These are phyloP conservation scores for Gisinianus flammeolus DNA, from an alignment of 2,888 invertebrate genomes.

Conservation along the genomic window DNA sequence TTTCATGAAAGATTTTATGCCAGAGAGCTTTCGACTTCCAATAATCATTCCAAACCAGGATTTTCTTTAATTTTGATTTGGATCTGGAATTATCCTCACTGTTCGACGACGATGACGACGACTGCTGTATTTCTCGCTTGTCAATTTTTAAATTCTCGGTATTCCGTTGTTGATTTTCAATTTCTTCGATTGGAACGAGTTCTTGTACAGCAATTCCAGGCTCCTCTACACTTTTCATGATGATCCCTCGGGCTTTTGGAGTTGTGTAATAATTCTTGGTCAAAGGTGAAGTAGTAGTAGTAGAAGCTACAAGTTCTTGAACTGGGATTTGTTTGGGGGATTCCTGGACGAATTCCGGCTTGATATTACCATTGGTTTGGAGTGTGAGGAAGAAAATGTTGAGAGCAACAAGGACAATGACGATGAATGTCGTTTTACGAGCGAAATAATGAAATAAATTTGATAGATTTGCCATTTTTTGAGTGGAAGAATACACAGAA, in stretches of 20 bases:
- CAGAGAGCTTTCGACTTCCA: conserved; percentile 57
- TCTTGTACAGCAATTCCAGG: conserved; percentile 2
- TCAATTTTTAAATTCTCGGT: background rate
- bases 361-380: background rate
- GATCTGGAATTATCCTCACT: background rate
- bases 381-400: conserved; percentile 8
- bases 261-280: no score
- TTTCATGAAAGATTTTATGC: conserved; percentile 56
- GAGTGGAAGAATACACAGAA: background rate
- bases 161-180: background rate
- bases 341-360: background rate
- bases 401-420: background rate
- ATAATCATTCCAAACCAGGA: conserved; percentile 57
- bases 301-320: no score
- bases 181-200: background rate
- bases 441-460: conserved; percentile 7
- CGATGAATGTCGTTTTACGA: conserved; percentile 1
- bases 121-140: background rate
- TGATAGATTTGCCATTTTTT: conserved; percentile 14
- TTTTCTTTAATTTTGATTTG: conserved; percentile 44
- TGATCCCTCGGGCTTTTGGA: background rate
- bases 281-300: no score
- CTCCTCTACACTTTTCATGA: conserved; percentile 11
- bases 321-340: no score
- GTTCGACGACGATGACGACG: background rate